These are phyloP conservation scores for Aelia acuminata DNA, from an alignment of 2,888 invertebrate genomes.

Conservation along the genomic window DNA sequence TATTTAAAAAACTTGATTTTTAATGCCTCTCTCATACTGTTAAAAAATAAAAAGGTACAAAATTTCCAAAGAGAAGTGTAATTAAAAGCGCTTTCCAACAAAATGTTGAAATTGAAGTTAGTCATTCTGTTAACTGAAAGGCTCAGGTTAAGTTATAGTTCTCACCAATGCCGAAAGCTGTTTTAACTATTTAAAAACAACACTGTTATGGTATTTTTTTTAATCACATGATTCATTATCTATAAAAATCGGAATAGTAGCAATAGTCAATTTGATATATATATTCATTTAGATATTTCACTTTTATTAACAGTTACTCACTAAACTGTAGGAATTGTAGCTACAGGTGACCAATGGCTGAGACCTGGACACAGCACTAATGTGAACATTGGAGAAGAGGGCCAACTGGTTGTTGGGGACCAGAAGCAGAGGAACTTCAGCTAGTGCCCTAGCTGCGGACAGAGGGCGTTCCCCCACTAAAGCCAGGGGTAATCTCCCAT, in stretches of 20 bases:
- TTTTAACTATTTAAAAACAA: no score
- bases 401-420: constrained; percentile 64
- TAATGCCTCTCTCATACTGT: no score
- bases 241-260: background rate
- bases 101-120: no score
- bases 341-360: constrained; percentile 69
- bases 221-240: background rate
- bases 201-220: background rate
- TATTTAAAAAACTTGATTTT: no score
- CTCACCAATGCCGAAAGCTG: no score
- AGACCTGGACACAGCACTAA: constrained; percentile 69
- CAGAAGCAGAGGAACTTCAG: constrained; percentile 65
- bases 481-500: constrained; percentile 64
- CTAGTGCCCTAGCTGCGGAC: constrained; percentile 63
- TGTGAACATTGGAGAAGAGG: constrained; percentile 69
- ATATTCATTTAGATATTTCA: background rate
- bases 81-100: no score
- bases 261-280: background rate
- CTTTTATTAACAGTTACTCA: constrained; percentile 26
- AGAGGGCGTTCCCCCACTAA: constrained; percentile 66
- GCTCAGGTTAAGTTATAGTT: no score
- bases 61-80: no score
- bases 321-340: constrained; percentile 65
- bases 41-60: no score
- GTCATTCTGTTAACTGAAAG: no score